Percentiles rank a stretch among this genome's conserved stretches.
phyloP scores from a whole-genome alignment of 2,888 invertebrate genomes.

The Troglohyphantes excavatus region DNA sequence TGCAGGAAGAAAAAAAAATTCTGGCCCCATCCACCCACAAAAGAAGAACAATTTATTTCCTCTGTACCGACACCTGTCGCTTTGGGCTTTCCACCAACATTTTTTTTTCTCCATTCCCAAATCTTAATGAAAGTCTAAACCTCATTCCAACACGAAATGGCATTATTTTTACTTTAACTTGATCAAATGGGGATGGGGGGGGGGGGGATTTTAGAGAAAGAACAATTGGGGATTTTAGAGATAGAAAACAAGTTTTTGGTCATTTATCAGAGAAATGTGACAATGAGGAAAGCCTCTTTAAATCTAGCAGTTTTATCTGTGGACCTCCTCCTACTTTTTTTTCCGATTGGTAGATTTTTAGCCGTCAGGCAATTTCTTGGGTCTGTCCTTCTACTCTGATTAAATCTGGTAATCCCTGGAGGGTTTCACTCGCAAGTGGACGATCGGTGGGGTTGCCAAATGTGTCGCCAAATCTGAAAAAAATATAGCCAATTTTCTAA shows the following conservation, averaged over 20 bases:
- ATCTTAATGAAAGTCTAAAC: constrained; percentile 57
- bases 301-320: constrained; percentile 75
- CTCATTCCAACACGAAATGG: constrained; percentile 49
- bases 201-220: constrained; percentile 56
- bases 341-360: constrained; percentile 64
- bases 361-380: constrained; percentile 61
- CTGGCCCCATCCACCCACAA: not conserved
- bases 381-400: constrained; percentile 63
- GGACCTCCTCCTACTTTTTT: not conserved
- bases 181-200: constrained; percentile 41
- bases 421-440: constrained; percentile 70
- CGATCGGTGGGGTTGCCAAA: constrained; percentile 37
- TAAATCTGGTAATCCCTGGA: constrained; percentile 77
- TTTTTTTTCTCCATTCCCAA: constrained; percentile 16
- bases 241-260: constrained; percentile 75
- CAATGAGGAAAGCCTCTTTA: constrained; percentile 78
- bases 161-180: constrained; percentile 54
- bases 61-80: constrained; percentile 18
- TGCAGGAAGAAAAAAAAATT: no score
- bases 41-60: constrained; percentile 10
- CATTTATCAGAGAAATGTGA: constrained; percentile 76
- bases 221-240: constrained; percentile 59
- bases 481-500: constrained; percentile 4
- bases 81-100: constrained; percentile 10
- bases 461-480: constrained; percentile 22